Conservation (phyloP, 2,797 vertebrate species). For the Simalia tracyae region DNA sequence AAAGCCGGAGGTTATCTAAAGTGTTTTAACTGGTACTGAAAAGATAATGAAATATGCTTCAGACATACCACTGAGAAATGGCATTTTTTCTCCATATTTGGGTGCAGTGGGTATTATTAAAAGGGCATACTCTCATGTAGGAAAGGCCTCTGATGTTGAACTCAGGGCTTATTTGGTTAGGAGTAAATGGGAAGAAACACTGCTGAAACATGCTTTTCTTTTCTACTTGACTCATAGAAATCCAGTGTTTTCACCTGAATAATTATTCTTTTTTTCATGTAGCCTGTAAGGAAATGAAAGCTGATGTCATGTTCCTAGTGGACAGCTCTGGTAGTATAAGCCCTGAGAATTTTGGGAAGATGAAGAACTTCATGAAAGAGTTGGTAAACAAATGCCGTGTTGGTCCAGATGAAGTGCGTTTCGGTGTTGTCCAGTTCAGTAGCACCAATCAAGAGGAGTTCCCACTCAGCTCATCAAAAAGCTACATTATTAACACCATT, state of each 20-base stretch:
- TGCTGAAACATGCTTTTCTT: not conserved
- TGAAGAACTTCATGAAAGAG: conserved; percentile 70
- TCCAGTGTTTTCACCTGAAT: not conserved
- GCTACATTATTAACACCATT: conserved; percentile 58
- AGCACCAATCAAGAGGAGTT: conserved; percentile 56
- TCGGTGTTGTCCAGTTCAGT: conserved; percentile 71
- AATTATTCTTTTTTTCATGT: conserved; percentile 10
- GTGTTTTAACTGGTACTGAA: not conserved
- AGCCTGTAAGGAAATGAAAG: conserved; percentile 69
- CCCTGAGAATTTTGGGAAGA: conserved; percentile 60
- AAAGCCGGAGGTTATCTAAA: not conserved
- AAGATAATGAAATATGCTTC: not conserved
- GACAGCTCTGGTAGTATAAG: conserved; percentile 72
- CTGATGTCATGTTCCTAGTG: conserved; percentile 74
- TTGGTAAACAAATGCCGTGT: conserved; percentile 66
- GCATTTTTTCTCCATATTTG: not conserved
- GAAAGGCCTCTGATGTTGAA: not conserved
- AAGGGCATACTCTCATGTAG: not conserved
- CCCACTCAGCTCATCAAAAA: conserved; percentile 52
- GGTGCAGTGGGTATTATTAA: not conserved
- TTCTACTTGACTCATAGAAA: not conserved
- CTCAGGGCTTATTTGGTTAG: not conserved
- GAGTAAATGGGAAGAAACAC: not conserved
- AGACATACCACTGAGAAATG: not conserved
- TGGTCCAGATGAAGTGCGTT: conserved; percentile 53